phyloP scores from a whole-genome alignment of 2,888 invertebrate species.

The Cephus sareptanus region DNA sequence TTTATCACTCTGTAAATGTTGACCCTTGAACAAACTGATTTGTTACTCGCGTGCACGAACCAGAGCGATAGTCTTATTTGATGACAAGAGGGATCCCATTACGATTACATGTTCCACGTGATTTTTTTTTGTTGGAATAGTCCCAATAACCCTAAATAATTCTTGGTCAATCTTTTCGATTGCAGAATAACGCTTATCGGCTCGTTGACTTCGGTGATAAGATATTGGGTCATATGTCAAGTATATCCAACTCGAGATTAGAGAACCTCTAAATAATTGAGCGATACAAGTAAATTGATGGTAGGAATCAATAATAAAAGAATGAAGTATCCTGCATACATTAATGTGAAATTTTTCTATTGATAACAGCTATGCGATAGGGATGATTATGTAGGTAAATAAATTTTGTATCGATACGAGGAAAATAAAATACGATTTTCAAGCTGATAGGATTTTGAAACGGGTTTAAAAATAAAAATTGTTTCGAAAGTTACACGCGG shows the following conservation, averaged over 20 bases:
- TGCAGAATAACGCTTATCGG: neutral
- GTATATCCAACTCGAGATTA: neutral
- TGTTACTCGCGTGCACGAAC: neutral
- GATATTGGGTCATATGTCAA: neutral
- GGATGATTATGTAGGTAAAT: no score
- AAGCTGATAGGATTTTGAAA: neutral
- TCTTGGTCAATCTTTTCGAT: neutral
- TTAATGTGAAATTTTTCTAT: no score
- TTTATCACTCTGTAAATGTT: neutral
- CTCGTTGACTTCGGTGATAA: neutral
- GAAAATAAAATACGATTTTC: no score
- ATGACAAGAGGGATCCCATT: neutral
- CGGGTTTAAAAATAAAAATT: neutral
- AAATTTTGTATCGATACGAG: no score
- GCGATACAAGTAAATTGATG: no score
- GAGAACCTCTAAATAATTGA: no score
- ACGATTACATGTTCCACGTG: neutral
- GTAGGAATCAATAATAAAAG: no score
- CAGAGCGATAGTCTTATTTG: neutral
- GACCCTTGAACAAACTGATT: neutral
- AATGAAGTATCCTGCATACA: no score
- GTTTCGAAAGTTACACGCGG: neutral
- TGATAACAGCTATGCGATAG: no score
- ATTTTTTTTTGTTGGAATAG: neutral
- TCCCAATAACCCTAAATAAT: neutral